Evolutionary conservation across 2,113 vertebrate genomes (phyloP).

Genomic region (Spheniscus mendiculus): DNA sequence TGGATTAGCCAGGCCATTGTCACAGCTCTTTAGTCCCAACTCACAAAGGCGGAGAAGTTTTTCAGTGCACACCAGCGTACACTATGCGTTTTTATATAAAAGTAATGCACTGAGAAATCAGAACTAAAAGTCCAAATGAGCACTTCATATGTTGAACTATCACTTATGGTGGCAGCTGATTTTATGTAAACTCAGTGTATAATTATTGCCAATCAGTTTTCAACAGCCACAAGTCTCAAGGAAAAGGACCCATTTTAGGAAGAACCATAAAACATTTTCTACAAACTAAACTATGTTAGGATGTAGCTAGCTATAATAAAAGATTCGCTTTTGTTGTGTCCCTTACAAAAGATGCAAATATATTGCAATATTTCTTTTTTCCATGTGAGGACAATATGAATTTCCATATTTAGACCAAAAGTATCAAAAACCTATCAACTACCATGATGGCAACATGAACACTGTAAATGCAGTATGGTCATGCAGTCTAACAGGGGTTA

Average conservation of each 20-base stretch:
- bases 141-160: neutral
- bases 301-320: neutral
- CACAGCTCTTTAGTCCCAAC: neutral
- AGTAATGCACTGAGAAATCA: neutral
- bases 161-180: fast-evolving
- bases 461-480: neutral
- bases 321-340: neutral
- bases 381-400: neutral
- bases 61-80: neutral
- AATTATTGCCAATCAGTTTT: neutral
- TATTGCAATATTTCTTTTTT: neutral
- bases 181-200: neutral
- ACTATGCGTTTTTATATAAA: neutral
- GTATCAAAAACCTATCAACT: neutral
- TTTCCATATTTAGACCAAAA: neutral
- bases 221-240: neutral
- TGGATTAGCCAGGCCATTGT: neutral
- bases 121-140: neutral
- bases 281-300: neutral
- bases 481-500: neutral
- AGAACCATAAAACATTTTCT: neutral
- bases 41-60: neutral
- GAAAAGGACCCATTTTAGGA: neutral
- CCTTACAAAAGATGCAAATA: neutral
- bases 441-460: neutral